A percentile compares a stretch with the other conserved stretches of the same genome.
phyloP scores from a whole-genome alignment of 2,113 vertebrate genomes.

The Oplegnathus fasciatus region DNA sequence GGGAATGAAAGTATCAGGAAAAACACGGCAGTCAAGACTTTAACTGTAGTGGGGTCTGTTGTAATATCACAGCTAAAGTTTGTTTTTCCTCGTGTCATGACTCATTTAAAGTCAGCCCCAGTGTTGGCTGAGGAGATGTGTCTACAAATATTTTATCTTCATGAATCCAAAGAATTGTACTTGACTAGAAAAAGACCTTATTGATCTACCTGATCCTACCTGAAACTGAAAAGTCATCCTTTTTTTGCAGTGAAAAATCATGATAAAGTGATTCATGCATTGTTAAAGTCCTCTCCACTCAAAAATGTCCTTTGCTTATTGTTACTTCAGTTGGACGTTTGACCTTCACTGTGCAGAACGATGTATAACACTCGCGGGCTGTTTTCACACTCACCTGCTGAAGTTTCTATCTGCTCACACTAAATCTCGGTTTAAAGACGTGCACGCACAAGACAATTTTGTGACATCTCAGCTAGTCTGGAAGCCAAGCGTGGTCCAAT shows the following conservation, averaged over 20 bases:
- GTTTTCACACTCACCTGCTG: no score
- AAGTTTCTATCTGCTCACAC: background rate
- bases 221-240: background rate
- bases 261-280: no score
- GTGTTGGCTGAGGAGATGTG: background rate
- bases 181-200: background rate
- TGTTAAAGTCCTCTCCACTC: background rate
- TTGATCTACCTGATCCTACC: background rate
- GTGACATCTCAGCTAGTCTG: no score
- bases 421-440: background rate
- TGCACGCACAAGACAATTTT: background rate
- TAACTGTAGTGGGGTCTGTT: background rate
- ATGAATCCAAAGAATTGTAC: background rate
- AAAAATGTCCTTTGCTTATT: background rate
- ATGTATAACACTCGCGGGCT: no score
- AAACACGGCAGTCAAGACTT: background rate
- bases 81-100: background rate
- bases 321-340: background rate
- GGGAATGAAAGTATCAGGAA: background rate
- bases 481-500: no score
- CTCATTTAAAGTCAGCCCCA: background rate
- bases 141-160: background rate
- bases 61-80: slow-evolving; percentile 25
- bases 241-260: background rate
- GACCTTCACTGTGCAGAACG: background rate